Conservation (phyloP, 1,140 invertebrate species). For the Argopecten irradians region DNA sequence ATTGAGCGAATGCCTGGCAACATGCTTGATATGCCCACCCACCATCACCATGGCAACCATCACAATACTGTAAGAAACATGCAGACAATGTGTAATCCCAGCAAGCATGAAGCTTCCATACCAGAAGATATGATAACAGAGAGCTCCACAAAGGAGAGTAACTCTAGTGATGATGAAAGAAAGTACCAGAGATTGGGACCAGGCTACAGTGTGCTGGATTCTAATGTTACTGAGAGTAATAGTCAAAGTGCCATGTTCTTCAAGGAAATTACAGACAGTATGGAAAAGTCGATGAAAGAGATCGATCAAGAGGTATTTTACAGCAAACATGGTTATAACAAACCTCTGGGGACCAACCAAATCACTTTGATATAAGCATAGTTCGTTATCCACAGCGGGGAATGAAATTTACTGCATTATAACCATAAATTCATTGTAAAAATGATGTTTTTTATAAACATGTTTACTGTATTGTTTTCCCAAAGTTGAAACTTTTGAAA, state of each 20-base stretch:
- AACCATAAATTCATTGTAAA: too few species aligned
- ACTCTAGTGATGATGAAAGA: neutral
- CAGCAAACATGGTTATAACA: too few species aligned
- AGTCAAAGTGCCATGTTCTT: conserved; percentile 60
- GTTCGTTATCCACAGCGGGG: too few species aligned
- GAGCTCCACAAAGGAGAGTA: neutral
- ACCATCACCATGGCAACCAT: conserved; percentile 49
- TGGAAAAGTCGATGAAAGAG: conserved; percentile 58
- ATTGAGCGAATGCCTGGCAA: conserved; percentile 68
- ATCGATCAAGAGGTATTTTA: conserved; percentile 53
- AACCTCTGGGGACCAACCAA: too few species aligned
- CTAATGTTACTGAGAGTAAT: conserved; percentile 42
- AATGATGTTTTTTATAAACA: too few species aligned
- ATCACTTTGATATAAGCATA: too few species aligned
- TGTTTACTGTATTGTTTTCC: too few species aligned
- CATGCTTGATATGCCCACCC: conserved; percentile 52
- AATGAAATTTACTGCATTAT: too few species aligned
- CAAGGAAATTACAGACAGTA: conserved; percentile 54
- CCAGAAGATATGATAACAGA: conserved; percentile 57
- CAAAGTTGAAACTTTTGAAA: too few species aligned
- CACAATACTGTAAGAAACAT: conserved; percentile 44
- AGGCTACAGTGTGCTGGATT: conserved; percentile 68
- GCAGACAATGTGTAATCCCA: conserved; percentile 49
- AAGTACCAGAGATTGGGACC: conserved; percentile 66
- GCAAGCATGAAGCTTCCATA: conserved; percentile 56